A percentile compares a stretch with the other conserved stretches of the same genome.
Evolutionary conservation across 2,113 vertebrate species (phyloP).

Genomic region (human): DNA sequence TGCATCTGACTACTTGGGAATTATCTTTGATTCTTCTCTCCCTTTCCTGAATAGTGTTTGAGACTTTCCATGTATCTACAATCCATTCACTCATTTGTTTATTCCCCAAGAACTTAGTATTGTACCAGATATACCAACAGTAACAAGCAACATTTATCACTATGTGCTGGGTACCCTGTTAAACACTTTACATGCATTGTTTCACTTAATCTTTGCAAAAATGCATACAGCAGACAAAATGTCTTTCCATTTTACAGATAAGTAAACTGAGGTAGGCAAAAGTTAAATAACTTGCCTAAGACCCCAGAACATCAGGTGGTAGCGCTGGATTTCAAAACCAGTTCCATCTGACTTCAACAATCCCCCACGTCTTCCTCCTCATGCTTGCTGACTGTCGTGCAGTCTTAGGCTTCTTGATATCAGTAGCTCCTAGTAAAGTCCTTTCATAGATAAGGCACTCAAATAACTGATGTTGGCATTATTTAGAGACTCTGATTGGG

Average conservation of each 20-base stretch:
- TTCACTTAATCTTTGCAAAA: background rate
- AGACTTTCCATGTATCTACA: background rate
- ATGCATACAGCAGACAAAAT: background rate
- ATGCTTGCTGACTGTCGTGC: fast-evolving
- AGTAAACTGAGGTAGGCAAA: background rate
- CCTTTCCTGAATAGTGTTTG: background rate
- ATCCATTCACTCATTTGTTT: background rate
- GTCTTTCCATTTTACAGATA: background rate
- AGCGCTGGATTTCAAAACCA: background rate
- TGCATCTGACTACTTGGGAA: background rate
- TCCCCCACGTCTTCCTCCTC: fast-evolving
- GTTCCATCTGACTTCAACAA: background rate
- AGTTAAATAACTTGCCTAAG: background rate
- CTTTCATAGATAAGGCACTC: background rate
- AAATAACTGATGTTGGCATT: background rate
- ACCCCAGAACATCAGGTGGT: background rate
- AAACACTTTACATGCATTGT: background rate
- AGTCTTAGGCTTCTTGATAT: background rate
- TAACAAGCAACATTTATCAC: background rate
- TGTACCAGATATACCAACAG: background rate
- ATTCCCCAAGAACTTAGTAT: background rate
- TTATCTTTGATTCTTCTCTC: background rate
- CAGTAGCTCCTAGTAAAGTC: background rate
- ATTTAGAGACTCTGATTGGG: background rate
- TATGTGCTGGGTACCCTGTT: background rate